Base-by-base conservation (phyloP, 2,113 vertebrate species). In the Phalacrocorax carbo region DNA sequence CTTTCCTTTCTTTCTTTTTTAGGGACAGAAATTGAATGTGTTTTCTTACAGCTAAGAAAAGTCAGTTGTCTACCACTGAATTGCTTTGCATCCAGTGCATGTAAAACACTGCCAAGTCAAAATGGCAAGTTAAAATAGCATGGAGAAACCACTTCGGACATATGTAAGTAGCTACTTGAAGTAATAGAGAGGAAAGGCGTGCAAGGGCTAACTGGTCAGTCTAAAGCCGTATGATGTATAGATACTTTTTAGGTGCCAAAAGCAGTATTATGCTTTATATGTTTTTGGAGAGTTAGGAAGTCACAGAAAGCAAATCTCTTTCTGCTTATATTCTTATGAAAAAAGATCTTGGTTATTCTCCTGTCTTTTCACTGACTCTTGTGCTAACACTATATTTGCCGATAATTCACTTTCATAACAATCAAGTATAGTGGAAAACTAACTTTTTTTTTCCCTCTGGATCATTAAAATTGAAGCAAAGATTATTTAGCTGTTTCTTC, bases 21-120 rank as follows among this genome's bases (percentile, higher is more conserved):
- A 4, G 19, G 8, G 2, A 9, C 48, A 17, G 62, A n/a, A 77
- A 34, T 4, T 21, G 1, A 52, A 58, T 21, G 9, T 0, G 9
- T 80, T 93, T 34, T 57, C 32, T 55, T 69, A 68, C 19, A 62
- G 40, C 16, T 71, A 73, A 66, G 42, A 65, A 15, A 90, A 84
- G 57, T 57, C 69, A 71, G n/a, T 71, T 46, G 17, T 40, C 44
- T 46, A 48, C 36, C 15, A 88, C 20, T 60, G 55, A 48, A 79
- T 13, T 73, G 26, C 44, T 78, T 51, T 76, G 55, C 32, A 93
- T 49, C 36, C 44, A 90, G 51, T 13, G 13, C 12, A 75, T 2
- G 7, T 13, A 15, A 87, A 87, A 83, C 46, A 44, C 10, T 44
- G 29, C 34, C 64, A 95, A 86, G 32, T 65, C 49, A 57, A 94